These are phyloP conservation scores for Nycticebus coucang DNA, from an alignment of 2,113 vertebrate species.

Conservation along the genomic window DNA sequence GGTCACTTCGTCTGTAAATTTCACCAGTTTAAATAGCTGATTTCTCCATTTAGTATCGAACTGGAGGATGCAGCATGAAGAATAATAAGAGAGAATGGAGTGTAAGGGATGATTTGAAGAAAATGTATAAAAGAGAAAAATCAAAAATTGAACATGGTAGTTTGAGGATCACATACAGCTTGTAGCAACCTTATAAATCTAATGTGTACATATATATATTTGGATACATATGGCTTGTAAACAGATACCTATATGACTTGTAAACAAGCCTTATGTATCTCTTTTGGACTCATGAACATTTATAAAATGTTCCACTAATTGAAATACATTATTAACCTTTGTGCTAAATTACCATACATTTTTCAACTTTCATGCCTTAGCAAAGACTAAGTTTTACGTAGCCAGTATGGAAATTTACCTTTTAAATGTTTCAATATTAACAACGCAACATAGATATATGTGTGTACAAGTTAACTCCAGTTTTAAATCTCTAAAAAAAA, in stretches of 20 bases:
- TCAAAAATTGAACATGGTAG: background rate
- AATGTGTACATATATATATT: background rate
- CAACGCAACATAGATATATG: background rate
- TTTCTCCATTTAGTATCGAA: conserved; percentile 4
- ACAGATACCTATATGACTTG: background rate
- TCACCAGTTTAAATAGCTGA: background rate
- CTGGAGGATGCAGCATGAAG: background rate
- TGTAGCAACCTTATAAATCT: background rate
- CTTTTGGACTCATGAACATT: background rate
- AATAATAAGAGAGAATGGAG: background rate
- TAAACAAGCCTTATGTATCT: background rate
- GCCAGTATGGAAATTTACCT: background rate
- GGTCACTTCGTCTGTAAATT: background rate
- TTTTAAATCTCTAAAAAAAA: conserved; percentile 8
- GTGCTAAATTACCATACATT: background rate
- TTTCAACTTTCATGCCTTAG: background rate
- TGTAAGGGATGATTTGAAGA: background rate
- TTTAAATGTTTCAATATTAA: background rate
- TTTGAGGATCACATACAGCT: background rate
- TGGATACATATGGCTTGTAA: background rate
- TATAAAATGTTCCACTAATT: background rate
- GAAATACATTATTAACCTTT: background rate
- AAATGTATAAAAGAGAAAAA: background rate
- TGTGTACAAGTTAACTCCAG: background rate
- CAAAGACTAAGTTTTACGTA: background rate